phyloP scores from a whole-genome alignment of 2,797 vertebrate species.

The Dicrostonyx torquatus region DNA sequence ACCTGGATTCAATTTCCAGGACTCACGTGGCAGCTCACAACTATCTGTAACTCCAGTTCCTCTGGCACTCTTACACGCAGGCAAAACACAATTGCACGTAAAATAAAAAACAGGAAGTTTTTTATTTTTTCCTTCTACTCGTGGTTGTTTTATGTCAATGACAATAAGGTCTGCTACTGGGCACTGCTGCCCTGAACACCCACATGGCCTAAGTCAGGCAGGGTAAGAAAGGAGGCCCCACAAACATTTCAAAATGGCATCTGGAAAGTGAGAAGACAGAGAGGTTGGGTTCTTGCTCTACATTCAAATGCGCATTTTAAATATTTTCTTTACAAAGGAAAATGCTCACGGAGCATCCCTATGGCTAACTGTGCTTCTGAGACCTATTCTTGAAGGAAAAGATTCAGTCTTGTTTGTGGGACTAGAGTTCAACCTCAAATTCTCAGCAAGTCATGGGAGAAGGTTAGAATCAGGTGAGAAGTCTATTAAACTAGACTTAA shows the following conservation, averaged over 20 bases:
- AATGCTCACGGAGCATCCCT: constrained; percentile 1
- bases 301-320: neutral
- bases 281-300: neutral
- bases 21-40: no score
- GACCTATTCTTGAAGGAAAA: neutral
- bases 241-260: neutral
- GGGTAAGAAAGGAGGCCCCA: neutral
- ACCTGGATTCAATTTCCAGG: no score
- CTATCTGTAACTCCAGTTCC: no score
- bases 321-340: constrained; percentile 1
- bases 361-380: neutral
- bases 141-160: neutral
- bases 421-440: constrained; percentile 55
- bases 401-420: neutral
- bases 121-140: neutral
- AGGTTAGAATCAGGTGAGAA: constrained; percentile 61
- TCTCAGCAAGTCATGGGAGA: constrained; percentile 51
- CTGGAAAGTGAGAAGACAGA: neutral
- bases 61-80: no score
- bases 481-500: constrained; percentile 51
- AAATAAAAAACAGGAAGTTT: no score
- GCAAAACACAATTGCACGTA: no score
- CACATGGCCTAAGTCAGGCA: neutral
- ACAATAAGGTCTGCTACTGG: neutral
- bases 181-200: neutral